Percentiles rank a stretch among this genome's conserved stretches.
Evolutionary conservation across 1,140 invertebrate genomes (phyloP).

Genomic region (Temnothorax curvispinosus): DNA sequence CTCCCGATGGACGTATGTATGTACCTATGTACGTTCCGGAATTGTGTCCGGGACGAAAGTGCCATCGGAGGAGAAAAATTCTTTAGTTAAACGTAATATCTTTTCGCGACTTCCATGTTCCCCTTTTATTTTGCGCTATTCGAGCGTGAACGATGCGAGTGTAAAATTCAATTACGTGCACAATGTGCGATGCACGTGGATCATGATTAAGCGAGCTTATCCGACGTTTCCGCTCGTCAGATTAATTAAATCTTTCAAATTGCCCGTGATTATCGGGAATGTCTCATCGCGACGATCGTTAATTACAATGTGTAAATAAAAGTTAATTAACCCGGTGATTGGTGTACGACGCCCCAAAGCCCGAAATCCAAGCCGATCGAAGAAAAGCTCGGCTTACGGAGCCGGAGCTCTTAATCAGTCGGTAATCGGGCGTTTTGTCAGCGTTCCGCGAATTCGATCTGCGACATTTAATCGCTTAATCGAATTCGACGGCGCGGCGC

Average conservation of each 20-base stretch:
- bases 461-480: conserved; percentile 65
- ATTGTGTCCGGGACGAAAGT: neutral
- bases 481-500: conserved; percentile 49
- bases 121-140: neutral
- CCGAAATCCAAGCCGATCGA: conserved; percentile 38
- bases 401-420: conserved; percentile 48
- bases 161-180: conserved; percentile 41
- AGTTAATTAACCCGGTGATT: conserved; percentile 57
- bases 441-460: conserved; percentile 67
- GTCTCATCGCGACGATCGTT: conserved; percentile 60
- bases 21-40: neutral
- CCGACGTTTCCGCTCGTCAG: conserved; percentile 46
- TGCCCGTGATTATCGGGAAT: conserved; percentile 23
- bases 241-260: conserved; percentile 72
- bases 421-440: conserved; percentile 61
- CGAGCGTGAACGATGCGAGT: conserved; percentile 1
- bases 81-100: neutral
- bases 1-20: conserved; percentile 10
- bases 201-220: conserved; percentile 62
- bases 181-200: conserved; percentile 11
- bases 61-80: neutral
- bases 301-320: conserved; percentile 67
- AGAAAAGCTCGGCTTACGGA: conserved; percentile 1
- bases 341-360: neutral
- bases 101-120: neutral